phyloP scores from a whole-genome alignment of 2,888 invertebrate species.

The Cenopis cana region DNA sequence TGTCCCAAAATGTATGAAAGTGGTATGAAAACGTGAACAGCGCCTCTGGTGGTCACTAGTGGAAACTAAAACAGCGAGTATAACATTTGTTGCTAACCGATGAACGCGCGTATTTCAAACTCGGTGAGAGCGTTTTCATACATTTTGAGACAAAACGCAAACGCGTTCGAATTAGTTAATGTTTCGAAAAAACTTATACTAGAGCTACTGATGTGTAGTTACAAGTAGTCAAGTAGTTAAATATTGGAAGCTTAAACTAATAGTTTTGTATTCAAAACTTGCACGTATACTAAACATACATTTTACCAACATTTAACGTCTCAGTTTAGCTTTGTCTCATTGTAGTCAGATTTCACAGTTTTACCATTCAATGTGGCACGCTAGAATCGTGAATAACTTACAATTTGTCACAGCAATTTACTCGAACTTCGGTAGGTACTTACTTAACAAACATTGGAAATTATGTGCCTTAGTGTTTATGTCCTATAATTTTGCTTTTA shows the following conservation, averaged over 20 bases:
- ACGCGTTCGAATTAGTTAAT: too few species aligned
- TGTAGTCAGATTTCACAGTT: background rate
- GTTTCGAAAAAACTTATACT: too few species aligned
- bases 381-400: constrained; percentile 2
- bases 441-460: background rate
- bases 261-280: background rate
- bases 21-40: too few species aligned
- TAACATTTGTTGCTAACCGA: too few species aligned
- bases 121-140: too few species aligned
- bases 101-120: too few species aligned
- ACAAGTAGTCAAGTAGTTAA: too few species aligned
- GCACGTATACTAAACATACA: background rate
- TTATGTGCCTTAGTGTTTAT: background rate
- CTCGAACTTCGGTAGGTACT: background rate
- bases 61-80: too few species aligned
- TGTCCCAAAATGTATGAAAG: too few species aligned
- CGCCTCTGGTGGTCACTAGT: too few species aligned
- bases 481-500: background rate
- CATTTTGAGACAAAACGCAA: too few species aligned
- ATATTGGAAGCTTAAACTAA: background rate
- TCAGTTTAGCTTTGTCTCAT: background rate
- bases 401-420: background rate
- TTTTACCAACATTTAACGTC: background rate
- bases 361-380: background rate
- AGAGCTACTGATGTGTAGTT: too few species aligned